phyloP scores from a whole-genome alignment of 2,113 vertebrate genomes.

The Herpetotheres cachinnans region DNA sequence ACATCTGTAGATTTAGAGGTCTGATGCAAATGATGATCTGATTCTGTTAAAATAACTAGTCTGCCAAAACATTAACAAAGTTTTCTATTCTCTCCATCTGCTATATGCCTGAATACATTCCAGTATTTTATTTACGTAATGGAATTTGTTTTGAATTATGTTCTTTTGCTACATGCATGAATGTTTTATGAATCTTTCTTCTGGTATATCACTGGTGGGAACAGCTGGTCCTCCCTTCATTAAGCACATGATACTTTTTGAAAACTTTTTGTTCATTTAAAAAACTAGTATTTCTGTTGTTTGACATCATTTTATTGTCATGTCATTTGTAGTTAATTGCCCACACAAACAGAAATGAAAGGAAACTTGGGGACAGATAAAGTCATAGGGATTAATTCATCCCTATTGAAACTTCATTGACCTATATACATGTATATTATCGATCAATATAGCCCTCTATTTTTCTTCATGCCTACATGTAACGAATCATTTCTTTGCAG shows the following conservation, averaged over 20 bases:
- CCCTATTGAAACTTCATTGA: not conserved
- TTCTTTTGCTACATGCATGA: not conserved
- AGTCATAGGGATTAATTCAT: not conserved
- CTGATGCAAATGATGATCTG: constrained; percentile 21
- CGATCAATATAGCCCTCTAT: not conserved
- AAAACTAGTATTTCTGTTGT: not conserved
- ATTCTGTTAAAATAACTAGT: constrained; percentile 6
- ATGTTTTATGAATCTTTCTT: not conserved
- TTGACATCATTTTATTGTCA: not conserved
- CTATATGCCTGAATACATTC: constrained; percentile 13
- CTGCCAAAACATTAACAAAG: not conserved
- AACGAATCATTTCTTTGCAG: not conserved
- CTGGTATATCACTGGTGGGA: not conserved
- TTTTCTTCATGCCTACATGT: not conserved
- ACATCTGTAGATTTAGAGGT: constrained; percentile 19
- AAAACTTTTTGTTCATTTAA: not conserved
- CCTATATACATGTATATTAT: not conserved
- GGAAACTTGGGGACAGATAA: not conserved
- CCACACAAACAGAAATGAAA: not conserved
- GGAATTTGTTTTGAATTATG: constrained; percentile 14
- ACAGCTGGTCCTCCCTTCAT: not conserved
- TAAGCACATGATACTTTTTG: not conserved
- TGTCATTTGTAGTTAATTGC: not conserved
- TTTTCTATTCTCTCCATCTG: constrained; percentile 48
- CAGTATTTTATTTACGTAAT: constrained; percentile 45